Conservation (phyloP, 1,140 invertebrate species). For the Acromyrmex heyeri region DNA sequence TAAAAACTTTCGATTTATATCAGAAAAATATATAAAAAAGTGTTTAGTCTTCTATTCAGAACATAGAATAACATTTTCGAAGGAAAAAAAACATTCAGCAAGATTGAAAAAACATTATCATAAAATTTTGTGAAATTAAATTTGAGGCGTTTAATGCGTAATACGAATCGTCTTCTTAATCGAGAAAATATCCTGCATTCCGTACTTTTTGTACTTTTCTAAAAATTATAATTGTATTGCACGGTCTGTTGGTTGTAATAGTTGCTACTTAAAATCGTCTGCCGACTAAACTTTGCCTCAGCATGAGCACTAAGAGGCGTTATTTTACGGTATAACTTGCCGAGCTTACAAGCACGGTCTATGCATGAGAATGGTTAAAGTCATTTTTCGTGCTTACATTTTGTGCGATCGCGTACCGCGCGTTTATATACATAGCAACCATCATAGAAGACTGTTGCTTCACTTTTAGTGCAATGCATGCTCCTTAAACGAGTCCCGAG, state of each 20-base stretch:
- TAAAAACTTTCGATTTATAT: not conserved
- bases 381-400: conserved; percentile 52
- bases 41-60: conserved; percentile 1
- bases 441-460: conserved; percentile 51
- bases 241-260: conserved; percentile 25
- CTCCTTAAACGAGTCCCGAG: conserved; percentile 48
- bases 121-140: conserved; percentile 21
- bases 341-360: conserved; percentile 42
- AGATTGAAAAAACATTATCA: not conserved
- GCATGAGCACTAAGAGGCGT: conserved; percentile 35
- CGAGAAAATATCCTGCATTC: conserved; percentile 7
- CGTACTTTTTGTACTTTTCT: not conserved
- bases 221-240: conserved; percentile 6
- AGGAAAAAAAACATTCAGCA: not conserved
- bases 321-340: conserved; percentile 43
- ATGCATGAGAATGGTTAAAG: conserved; percentile 49
- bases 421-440: conserved; percentile 29
- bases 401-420: conserved; percentile 46
- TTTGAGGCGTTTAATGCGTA: not conserved
- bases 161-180: not conserved
- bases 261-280: conserved; percentile 21
- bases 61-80: not conserved
- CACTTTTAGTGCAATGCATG: conserved; percentile 60
- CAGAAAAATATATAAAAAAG: not conserved
- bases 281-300: conserved; percentile 4